Evolutionary conservation across 92 coral and sea anemone genomes (phyloP), one percentile per base, ranked within the genome.

Genomic region (Ricordea florida): DNA sequence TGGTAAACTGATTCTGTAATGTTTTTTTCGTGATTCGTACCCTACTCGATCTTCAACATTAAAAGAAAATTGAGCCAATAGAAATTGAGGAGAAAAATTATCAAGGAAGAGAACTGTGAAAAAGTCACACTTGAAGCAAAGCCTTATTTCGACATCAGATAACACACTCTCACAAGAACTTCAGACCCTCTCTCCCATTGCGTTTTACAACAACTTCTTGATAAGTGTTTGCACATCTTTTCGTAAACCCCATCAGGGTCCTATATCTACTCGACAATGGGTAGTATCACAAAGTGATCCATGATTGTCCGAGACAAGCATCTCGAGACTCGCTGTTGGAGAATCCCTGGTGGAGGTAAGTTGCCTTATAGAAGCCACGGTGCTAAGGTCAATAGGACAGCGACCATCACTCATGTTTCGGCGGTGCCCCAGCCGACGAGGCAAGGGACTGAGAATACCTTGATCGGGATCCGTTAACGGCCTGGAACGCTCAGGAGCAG

Each of bases 351-450:
- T 46, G 10, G 72, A 44, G 3, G 72, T 65, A 29, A 43, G 18
- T 4, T 42, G 72, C 30, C 72, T 16, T 11, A 44, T 44, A 6
- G 3, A 2, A 17, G 20, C 61, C 58, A 28, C 66, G 38, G 17
- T 83, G 34, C 79, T 57, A 6, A 38, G 49, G 43, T 83, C 66
- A 46, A 83, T 55, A 27, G 89, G 74, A 51, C 89, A 83, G 6
- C 75, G 89, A 13, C 89, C 89, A 45, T 83, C 89, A 8, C 84
- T 83, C 66, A 44, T 68, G 34, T 76, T 67, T 28, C 89, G 78
- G 17, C 69, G 75, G 40, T 59, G 79, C 3, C 71, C 71, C 28
- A 44, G 56, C 10, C 25, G 71, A 4, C 53, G 28, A 0, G 71
- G 40, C 24, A 64, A 7, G 26, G 55, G 26, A 40, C 26, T 63